A percentile compares a stretch with the other conserved stretches of the same genome.
These are phyloP conservation scores for Sceloporus tristichus DNA, from an alignment of 2,113 vertebrate genomes.

Conservation along the genomic window DNA sequence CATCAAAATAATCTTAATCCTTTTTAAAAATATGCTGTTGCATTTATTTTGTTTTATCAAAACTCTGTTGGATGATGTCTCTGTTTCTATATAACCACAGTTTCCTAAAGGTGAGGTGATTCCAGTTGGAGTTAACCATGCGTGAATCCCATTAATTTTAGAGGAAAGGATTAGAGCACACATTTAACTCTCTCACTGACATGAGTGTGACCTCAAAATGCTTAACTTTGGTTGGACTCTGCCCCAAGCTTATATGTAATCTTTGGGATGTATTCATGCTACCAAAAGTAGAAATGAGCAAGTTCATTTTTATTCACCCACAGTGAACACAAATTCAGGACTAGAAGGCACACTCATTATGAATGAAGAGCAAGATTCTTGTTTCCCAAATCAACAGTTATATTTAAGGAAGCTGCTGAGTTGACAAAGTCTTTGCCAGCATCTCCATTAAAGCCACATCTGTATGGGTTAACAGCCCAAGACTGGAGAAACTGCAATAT, in stretches of 20 bases:
- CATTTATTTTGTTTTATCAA: too few relatives aligned
- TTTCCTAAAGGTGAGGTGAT: background rate
- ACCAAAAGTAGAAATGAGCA: constrained; percentile 34
- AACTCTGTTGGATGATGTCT: too few relatives aligned
- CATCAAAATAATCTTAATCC: too few relatives aligned
- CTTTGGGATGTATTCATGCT: background rate
- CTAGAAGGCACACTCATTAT: constrained; percentile 19
- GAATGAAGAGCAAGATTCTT: constrained; percentile 8
- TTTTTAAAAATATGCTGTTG: too few relatives aligned
- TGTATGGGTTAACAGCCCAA: constrained; percentile 10
- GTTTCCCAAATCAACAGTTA: constrained; percentile 24
- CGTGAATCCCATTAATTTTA: background rate
- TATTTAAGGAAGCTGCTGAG: constrained; percentile 28
- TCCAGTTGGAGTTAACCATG: background rate
- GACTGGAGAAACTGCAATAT: background rate
- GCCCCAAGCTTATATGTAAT: too few relatives aligned
- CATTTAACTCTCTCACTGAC: background rate
- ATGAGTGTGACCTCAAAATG: background rate
- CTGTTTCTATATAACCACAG: background rate
- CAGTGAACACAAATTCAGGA: constrained; percentile 12
- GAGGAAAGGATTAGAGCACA: background rate
- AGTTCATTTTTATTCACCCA: constrained; percentile 27
- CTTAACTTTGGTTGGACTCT: background rate
- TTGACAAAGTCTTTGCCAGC: constrained; percentile 22
- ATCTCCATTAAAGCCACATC: background rate